These are phyloP conservation scores for Sturmia bella DNA, from an alignment of 2,888 invertebrate species.

Conservation along the genomic window DNA sequence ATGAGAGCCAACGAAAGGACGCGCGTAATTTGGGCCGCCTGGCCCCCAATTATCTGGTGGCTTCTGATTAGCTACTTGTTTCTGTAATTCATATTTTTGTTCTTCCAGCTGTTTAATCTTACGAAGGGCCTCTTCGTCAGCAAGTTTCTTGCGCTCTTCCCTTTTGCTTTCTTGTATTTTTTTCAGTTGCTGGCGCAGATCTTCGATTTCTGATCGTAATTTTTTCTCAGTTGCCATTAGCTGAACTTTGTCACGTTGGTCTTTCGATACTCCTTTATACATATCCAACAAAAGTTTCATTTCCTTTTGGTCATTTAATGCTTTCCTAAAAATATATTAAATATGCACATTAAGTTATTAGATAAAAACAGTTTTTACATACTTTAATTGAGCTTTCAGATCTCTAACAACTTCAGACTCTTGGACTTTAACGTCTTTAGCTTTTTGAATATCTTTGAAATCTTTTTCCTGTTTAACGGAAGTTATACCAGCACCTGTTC, in stretches of 20 bases:
- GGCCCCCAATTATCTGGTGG: slow-evolving; percentile 82
- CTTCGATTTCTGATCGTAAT: slow-evolving; percentile 93
- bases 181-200: slow-evolving; percentile 91
- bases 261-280: slow-evolving; percentile 98
- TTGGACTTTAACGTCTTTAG: slow-evolving; percentile 85
- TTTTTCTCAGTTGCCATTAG: slow-evolving; percentile 97
- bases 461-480: slow-evolving; percentile 85
- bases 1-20: slow-evolving; percentile 89
- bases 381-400: slow-evolving; percentile 96
- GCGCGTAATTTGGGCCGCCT: slow-evolving; percentile 81
- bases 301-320: slow-evolving; percentile 95
- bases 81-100: slow-evolving; percentile 94
- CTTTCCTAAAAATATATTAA: slow-evolving; percentile 86
- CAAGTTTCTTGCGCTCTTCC: slow-evolving; percentile 93
- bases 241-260: slow-evolving; percentile 97
- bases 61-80: slow-evolving; percentile 93
- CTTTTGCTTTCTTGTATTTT: slow-evolving; percentile 95
- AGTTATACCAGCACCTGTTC: slow-evolving; percentile 76
- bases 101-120: slow-evolving; percentile 98
- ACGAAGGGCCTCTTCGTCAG: slow-evolving; percentile 96
- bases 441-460: slow-evolving; percentile 84
- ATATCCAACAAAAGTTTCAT: slow-evolving; percentile 96
- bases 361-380: slow-evolving; percentile 76
- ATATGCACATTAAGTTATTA: background rate
- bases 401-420: slow-evolving; percentile 86